These are phyloP conservation scores for Sepioteuthis lessoniana DNA, from an alignment of 2,888 invertebrate genomes.

Conservation along the genomic window DNA sequence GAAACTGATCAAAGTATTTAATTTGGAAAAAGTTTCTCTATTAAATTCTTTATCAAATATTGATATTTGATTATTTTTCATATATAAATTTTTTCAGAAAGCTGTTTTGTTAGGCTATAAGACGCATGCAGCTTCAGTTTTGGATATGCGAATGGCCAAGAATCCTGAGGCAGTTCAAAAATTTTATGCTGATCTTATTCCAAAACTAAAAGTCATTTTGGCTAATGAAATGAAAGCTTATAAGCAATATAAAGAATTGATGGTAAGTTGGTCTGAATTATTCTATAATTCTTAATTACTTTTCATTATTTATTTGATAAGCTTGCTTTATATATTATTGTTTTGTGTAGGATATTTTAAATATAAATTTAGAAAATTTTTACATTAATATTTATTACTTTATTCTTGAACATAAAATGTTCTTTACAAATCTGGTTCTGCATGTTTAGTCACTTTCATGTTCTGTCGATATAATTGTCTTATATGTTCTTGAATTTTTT, in stretches of 20 bases:
- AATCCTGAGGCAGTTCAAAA: conserved; percentile 73
- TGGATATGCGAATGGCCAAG: conserved; percentile 77
- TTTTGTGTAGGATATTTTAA: too few species aligned
- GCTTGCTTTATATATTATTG: too few species aligned
- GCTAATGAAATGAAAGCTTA: conserved; percentile 74
- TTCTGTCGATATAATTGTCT: neutral
- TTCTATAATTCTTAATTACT: neutral
- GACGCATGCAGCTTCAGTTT: conserved; percentile 76
- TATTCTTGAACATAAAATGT: too few species aligned
- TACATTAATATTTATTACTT: too few species aligned
- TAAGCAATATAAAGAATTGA: conserved; percentile 76
- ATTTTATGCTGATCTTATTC: conserved; percentile 75
- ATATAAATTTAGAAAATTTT: too few species aligned
- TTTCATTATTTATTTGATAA: neutral
- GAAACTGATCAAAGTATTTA: too few species aligned
- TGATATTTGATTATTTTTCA: neutral
- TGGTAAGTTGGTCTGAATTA: conserved; percentile 67
- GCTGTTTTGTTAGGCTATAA: conserved; percentile 76
- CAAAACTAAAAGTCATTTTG: conserved; percentile 75
- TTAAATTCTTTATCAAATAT: neutral
- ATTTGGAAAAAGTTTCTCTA: neutral
- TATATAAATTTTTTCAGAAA: conserved; percentile 67
- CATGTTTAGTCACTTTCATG: neutral
- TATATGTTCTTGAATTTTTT: neutral
- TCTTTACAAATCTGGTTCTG: neutral